Evolutionary conservation across 1,140 invertebrate species (phyloP).

Genomic region (Zaprionus camerounensis): DNA sequence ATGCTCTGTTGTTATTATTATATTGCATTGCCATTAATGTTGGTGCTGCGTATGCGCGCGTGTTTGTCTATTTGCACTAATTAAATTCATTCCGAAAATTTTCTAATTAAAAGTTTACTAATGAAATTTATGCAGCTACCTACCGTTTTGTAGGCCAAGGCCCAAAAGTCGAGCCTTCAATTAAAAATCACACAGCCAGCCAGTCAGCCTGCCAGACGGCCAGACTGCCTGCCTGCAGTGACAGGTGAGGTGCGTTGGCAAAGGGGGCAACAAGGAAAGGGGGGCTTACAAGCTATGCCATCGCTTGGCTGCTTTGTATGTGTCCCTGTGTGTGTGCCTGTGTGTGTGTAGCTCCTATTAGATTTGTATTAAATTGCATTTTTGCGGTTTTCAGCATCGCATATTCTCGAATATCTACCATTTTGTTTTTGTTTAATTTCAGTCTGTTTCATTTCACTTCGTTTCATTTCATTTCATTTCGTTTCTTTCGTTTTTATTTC

Average conservation of each 20-base stretch:
- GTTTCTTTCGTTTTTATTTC: not conserved
- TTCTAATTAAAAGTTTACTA: slow-evolving; percentile 76
- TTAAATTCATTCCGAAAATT: slow-evolving; percentile 72
- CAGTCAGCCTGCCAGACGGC: not conserved
- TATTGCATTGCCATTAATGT: slow-evolving; percentile 9
- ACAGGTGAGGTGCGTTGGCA: slow-evolving; percentile 11
- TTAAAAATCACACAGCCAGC: slow-evolving; percentile 61
- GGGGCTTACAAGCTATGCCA: too few relatives aligned
- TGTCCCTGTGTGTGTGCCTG: not conserved
- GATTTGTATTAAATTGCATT: slow-evolving; percentile 73
- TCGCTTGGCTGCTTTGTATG: too few relatives aligned
- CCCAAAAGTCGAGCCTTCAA: slow-evolving; percentile 73
- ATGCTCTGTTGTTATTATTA: slow-evolving; percentile 1
- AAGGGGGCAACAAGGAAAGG: slow-evolving; percentile 6
- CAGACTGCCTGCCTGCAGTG: not conserved
- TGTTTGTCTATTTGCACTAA: slow-evolving; percentile 60
- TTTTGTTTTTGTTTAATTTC: slow-evolving; percentile 20
- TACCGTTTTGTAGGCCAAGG: slow-evolving; percentile 55
- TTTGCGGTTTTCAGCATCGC: slow-evolving; percentile 63
- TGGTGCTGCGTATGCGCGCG: slow-evolving; percentile 17
- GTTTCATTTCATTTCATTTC: slow-evolving; percentile 2
- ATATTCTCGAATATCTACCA: slow-evolving; percentile 35
- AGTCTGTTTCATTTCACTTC: not conserved
- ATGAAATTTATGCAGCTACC: slow-evolving; percentile 73
- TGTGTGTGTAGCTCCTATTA: slow-evolving; percentile 47